phyloP scores from a whole-genome alignment of 1,140 invertebrate species.

The Atta colombica region DNA sequence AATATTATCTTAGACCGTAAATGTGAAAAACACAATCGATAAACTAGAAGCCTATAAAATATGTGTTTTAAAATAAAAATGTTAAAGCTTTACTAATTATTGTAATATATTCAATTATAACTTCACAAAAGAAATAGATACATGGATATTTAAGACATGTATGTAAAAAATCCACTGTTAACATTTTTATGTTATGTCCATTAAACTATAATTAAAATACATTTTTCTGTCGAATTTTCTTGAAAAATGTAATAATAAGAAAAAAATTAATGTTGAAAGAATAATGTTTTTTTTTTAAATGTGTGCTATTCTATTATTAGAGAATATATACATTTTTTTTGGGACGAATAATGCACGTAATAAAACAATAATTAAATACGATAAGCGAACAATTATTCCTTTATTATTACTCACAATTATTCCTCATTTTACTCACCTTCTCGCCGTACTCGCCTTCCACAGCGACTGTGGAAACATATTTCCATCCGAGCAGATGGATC shows the following conservation, averaged over 20 bases:
- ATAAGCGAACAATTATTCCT: not conserved
- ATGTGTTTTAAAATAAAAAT: not conserved
- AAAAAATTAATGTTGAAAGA: not conserved
- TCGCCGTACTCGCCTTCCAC: slow-evolving; percentile 93
- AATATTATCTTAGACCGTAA: too few relatives aligned
- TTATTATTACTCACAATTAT: too few relatives aligned
- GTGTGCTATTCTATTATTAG: not conserved
- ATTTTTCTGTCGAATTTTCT: not conserved
- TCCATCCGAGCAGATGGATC: slow-evolving; percentile 90
- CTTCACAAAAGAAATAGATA: not conserved
- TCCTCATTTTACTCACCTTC: slow-evolving; percentile 85
- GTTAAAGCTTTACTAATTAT: not conserved
- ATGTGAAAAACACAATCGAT: too few relatives aligned
- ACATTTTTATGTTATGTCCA: not conserved
- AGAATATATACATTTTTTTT: not conserved
- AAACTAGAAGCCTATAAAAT: too few relatives aligned
- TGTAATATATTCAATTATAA: slow-evolving; percentile 1
- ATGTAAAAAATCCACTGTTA: not conserved
- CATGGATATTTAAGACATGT: not conserved
- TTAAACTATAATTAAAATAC: not conserved
- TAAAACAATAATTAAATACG: not conserved
- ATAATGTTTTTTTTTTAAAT: not conserved
- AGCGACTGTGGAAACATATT: slow-evolving; percentile 91
- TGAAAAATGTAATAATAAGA: not conserved
- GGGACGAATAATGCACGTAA: not conserved